A percentile compares a stretch with the other conserved stretches of the same genome.
phyloP scores from a whole-genome alignment of 2,113 vertebrate genomes.

The Pseudois nayaur region DNA sequence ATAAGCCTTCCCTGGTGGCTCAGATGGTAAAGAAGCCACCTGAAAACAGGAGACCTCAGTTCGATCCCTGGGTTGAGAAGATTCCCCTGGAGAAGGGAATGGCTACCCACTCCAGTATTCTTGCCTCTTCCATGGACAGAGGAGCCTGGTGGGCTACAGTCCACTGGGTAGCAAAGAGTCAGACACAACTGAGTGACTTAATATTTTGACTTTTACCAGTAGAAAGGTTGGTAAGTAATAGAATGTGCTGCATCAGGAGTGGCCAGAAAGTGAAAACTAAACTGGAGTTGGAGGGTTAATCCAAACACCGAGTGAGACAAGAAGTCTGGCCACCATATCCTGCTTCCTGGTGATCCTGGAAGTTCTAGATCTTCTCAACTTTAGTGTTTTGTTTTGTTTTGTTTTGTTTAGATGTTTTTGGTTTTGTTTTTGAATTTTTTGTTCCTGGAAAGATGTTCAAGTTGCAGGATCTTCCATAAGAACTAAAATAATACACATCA shows the following conservation, averaged over 20 bases:
- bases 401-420: neutral
- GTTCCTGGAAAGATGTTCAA: neutral
- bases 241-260: neutral
- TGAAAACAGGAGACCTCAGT: neutral
- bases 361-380: neutral
- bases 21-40: neutral
- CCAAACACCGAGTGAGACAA: neutral
- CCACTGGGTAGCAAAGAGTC: neutral
- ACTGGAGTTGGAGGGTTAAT: neutral
- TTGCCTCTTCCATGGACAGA: neutral
- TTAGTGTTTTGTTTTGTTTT: neutral
- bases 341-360: neutral
- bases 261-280: neutral
- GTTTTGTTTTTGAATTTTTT: neutral
- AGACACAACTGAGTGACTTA: neutral
- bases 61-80: neutral
- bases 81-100: neutral
- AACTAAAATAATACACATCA: neutral
- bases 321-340: neutral
- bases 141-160: neutral
- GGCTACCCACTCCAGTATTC: neutral
- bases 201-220: neutral
- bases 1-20: neutral
- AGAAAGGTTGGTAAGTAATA: neutral
- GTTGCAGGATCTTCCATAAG: neutral